Base-by-base conservation (phyloP, 2,888 invertebrate genomes). In the Parascotia fuliginaria region DNA sequence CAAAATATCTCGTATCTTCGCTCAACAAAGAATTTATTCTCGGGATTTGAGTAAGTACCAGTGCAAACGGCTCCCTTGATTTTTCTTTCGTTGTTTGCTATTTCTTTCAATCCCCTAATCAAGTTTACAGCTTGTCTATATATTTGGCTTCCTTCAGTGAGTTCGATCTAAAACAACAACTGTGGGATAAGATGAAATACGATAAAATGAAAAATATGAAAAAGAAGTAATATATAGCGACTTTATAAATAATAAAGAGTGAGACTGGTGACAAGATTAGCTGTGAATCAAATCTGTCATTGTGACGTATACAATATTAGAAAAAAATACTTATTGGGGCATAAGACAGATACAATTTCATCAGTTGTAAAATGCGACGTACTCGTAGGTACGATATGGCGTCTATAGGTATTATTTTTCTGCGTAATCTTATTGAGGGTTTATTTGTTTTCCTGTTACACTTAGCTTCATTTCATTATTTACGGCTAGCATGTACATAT, bases 31-130 rank as follows among this genome's bases (percentile, higher is more conserved):
- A 74, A 74, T 81, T 77, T 75, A 77, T 79, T 77, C 69, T 64
- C 64, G 65, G 66, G 75, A 74, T 81, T 83, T 75, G 73, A 77
- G 79, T 81, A 80, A 79, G 75, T 73, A 76, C 58, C 58, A 73
- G 66, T 65, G 79, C 78, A 84, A 87, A 86, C 79, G 82, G 66
- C 63, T 77, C 71, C 75, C 75, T 77, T 83, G 83, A 85, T 86
- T 85, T 86, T 83, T 79, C 77, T 79, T 79, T 74, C 71, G 73
- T 65, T 85, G 79, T 85, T 85, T 86, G 82, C 84, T 83, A 77
- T 84, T 86, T 82, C 81, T 76, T 79, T 81, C 81, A 79, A 86
- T 84, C 75, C 72, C 57, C 77, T 87, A 85, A 86, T 87, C 81
- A 82, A 81, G 83, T 86, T 83, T 84, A 76, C 68, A 79, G 77